These are phyloP conservation scores for Okapia johnstoni DNA, from an alignment of 2,113 vertebrate species.

Conservation along the genomic window DNA sequence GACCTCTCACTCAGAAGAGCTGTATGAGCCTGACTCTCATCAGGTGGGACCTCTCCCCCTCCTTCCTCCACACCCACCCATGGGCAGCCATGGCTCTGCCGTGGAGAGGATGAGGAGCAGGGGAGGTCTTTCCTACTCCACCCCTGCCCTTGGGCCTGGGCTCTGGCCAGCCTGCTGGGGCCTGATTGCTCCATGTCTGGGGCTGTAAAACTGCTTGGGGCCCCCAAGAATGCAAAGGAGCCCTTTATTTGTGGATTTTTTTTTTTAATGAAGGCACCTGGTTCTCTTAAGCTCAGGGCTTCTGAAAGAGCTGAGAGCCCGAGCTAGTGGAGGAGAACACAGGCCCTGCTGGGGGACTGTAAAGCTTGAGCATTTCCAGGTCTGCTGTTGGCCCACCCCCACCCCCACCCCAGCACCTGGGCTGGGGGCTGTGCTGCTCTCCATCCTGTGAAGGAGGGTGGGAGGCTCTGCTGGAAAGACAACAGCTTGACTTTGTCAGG, in stretches of 20 bases:
- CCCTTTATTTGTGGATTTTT: slow-evolving; percentile 1
- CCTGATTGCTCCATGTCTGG: slow-evolving; percentile 7
- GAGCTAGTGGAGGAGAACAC: slow-evolving; percentile 26
- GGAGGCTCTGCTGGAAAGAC: neutral
- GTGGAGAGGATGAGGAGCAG: neutral
- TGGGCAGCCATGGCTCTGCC: neutral
- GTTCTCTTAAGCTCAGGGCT: slow-evolving; percentile 41
- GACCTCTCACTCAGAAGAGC: neutral
- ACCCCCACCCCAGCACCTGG: neutral
- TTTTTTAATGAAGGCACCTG: slow-evolving; percentile 53
- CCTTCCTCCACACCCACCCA: no score
- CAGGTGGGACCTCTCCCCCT: neutral
- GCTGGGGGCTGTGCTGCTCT: neutral
- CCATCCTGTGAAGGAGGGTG: neutral
- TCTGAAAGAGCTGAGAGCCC: neutral
- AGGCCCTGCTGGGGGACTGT: slow-evolving; percentile 32
- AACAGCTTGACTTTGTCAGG: neutral
- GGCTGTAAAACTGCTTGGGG: slow-evolving; percentile 31
- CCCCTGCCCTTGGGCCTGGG: neutral
- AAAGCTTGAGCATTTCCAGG: slow-evolving; percentile 55
- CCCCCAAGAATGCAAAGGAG: slow-evolving; percentile 24
- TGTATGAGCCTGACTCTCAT: neutral
- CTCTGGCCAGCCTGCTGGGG: neutral
- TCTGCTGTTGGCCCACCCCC: neutral
- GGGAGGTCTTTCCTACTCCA: neutral